phyloP scores from a whole-genome alignment of 2,888 invertebrate species.

The Sturmia bella region DNA sequence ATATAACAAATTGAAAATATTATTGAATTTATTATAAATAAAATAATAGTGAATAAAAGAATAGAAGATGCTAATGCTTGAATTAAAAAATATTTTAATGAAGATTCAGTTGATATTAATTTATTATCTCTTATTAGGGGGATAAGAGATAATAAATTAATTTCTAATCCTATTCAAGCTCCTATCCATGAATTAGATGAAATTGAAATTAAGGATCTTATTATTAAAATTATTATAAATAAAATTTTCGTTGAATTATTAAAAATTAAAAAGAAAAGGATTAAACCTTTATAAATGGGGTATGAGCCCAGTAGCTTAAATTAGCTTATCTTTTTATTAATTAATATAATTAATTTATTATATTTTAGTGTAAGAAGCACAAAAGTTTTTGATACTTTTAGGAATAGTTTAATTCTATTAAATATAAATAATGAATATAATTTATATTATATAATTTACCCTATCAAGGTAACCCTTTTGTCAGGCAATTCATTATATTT shows the following conservation, averaged over 20 bases:
- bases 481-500: conserved; percentile 74
- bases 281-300: conserved; percentile 82
- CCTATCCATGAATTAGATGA: conserved; percentile 82
- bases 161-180: conserved; percentile 85
- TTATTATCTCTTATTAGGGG: conserved; percentile 84
- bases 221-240: conserved; percentile 83
- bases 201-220: conserved; percentile 82
- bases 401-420: conserved; percentile 85
- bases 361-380: conserved; percentile 86
- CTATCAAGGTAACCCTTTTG: conserved; percentile 86
- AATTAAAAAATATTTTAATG: conserved; percentile 85
- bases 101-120: conserved; percentile 83
- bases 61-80: conserved; percentile 84
- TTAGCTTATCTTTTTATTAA: conserved; percentile 85
- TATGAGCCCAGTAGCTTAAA: conserved; percentile 83
- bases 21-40: conserved; percentile 74
- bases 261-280: conserved; percentile 83
- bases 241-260: conserved; percentile 82
- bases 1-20: conserved; percentile 76
- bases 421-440: conserved; percentile 79
- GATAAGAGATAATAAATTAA: conserved; percentile 85
- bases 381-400: conserved; percentile 84
- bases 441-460: conserved; percentile 83
- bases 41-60: conserved; percentile 82
- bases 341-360: too few relatives aligned